Conservation (phyloP, 35 echinoderm and acorn worm species). For the Nesometra sesokonis region DNA sequence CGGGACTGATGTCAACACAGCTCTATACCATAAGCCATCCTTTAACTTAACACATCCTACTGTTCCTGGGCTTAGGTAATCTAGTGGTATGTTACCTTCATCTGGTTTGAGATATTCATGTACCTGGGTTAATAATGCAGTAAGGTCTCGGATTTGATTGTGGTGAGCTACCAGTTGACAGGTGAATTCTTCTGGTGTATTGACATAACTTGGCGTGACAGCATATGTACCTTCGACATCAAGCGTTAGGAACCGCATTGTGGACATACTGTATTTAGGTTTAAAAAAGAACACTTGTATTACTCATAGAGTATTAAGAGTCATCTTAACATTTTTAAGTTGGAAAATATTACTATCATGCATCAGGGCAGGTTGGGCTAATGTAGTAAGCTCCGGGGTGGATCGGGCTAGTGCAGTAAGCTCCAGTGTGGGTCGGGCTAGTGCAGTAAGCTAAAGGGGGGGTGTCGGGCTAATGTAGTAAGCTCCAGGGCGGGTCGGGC, state of each 20-base stretch:
- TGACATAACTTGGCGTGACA: neutral
- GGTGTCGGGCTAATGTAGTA: too few relatives aligned
- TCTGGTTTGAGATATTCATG: neutral
- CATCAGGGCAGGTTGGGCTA: too few relatives aligned
- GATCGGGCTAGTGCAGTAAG: too few relatives aligned
- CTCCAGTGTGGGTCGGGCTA: too few relatives aligned
- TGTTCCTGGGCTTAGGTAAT: neutral
- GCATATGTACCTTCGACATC: neutral
- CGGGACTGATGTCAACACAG: neutral
- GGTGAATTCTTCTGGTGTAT: neutral
- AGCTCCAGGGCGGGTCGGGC: too few relatives aligned
- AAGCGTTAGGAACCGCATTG: neutral
- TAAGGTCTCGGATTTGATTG: neutral
- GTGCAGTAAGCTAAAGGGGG: too few relatives aligned
- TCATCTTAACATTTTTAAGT: too few relatives aligned
- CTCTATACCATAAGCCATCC: neutral
- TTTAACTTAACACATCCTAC: neutral
- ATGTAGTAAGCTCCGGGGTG: too few relatives aligned
- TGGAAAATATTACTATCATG: too few relatives aligned
- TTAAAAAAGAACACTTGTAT: too few relatives aligned
- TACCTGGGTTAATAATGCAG: neutral
- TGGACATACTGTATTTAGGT: too few relatives aligned
- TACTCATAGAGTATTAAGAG: too few relatives aligned
- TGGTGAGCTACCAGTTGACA: neutral
- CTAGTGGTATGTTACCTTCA: neutral